Base-by-base conservation (phyloP, 2,113 vertebrate species). In the Tauraco erythrolophus region DNA sequence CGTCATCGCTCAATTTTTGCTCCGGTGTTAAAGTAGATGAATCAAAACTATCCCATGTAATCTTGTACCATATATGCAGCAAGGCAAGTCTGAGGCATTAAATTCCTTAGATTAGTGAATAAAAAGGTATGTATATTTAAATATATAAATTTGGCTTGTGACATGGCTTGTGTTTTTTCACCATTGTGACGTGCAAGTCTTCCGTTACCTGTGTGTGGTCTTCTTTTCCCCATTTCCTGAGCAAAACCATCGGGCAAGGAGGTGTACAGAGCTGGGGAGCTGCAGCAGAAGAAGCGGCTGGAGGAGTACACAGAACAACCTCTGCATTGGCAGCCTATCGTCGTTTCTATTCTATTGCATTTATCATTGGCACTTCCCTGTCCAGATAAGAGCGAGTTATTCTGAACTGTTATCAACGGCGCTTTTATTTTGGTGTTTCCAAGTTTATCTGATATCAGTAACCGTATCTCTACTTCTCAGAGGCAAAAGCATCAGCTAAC, bases 251-350 rank as follows among this genome's bases (percentile, higher is more conserved):
- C 0, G 2, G 37, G 39, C 0, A 0, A 66, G 24, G 51, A 45
- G n/a, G 19, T 0, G 1, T 9, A 16, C 0, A 0, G 4, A 18
- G 13, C 2, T 61, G 46, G 5, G 69, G 19, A 62, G 18, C n/a
- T 70, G n/a, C 60, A 87, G 60, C 30, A 14, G 23, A 41, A 5
- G 71, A 68, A 72, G 65, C 65, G 39, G 51, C 22, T 82, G 69
- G 21, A 75, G 35, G 31, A 28, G 27, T n/a, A 18, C 24, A 10
- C 5, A 8, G 53, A 88, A 11, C 50, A 66, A 9, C 18, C n/a
- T 60, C 35, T 5, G 1, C 4, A 13, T 39, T 53, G 37, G 0
- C 43, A 68, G 33, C 39, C 24, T 24, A 0, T 39, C 2, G 0
- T 78, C 17, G 1, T 50, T 89, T 56, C 51, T 64, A 0, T 41